A percentile compares a stretch with the other conserved stretches of the same genome.
Evolutionary conservation across 2,888 invertebrate genomes (phyloP).

Genomic region (Hymenopus coronatus): DNA sequence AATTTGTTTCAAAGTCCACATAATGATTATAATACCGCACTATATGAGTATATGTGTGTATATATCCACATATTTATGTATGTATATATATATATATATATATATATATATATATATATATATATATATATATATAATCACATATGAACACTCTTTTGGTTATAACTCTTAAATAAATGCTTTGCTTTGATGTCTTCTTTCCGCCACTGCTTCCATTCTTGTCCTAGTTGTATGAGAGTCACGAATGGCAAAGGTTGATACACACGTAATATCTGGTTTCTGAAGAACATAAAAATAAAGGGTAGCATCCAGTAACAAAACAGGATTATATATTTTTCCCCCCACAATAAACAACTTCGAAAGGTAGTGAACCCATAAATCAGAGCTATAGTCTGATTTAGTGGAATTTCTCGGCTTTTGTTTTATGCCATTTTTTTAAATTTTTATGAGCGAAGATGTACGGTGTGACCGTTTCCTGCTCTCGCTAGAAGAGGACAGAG

Average conservation of each 20-base stretch:
- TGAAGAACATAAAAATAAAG: not conserved
- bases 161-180: not conserved
- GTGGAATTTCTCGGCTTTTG: not conserved
- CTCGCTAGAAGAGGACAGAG: not conserved
- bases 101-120: no score
- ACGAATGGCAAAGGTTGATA: not conserved
- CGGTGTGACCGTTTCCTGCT: not conserved
- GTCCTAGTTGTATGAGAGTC: not conserved
- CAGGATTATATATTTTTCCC: not conserved
- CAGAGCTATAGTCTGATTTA: not conserved
- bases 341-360: constrained; percentile 8
- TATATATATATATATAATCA: no score
- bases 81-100: no score
- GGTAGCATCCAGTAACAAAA: not conserved
- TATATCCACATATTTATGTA: no score
- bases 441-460: not conserved
- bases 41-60: no score
- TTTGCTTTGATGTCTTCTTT: not conserved
- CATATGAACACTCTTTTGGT: no score
- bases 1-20: no score
- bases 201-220: not conserved
- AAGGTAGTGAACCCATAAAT: constrained; percentile 12
- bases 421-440: not conserved
- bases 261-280: not conserved
- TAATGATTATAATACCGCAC: no score